These are phyloP conservation scores for Bombylius discolor DNA, from an alignment of 2,888 invertebrate genomes.

Conservation along the genomic window DNA sequence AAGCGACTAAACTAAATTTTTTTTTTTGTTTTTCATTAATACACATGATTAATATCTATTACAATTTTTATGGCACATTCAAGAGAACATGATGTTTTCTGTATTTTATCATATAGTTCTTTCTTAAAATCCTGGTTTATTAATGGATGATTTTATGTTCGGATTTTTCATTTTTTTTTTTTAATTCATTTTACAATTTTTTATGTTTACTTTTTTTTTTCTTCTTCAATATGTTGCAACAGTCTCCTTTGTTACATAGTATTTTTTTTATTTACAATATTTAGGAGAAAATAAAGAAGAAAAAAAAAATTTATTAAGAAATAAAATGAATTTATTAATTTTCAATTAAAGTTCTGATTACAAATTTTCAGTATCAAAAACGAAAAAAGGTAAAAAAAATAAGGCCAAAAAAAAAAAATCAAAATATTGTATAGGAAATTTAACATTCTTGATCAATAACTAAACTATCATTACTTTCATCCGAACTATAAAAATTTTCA, in stretches of 20 bases:
- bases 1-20: too few species aligned
- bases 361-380: background rate
- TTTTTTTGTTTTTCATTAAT: too few species aligned
- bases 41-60: too few species aligned
- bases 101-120: background rate
- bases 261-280: background rate
- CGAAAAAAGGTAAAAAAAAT: background rate
- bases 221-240: slow-evolving; percentile 1
- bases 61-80: slow-evolving; percentile 14
- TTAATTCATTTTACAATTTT: too few species aligned
- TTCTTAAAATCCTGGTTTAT: background rate
- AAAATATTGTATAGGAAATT: background rate
- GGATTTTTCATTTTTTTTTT: too few species aligned
- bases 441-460: slow-evolving; percentile 16
- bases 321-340: too few species aligned
- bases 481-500: slow-evolving; percentile 17
- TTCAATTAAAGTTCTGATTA: too few species aligned
- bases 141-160: too few species aligned
- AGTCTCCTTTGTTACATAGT: slow-evolving; percentile 2
- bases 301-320: too few species aligned
- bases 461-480: slow-evolving; percentile 18
- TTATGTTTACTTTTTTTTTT: too few species aligned
- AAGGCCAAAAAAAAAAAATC: background rate
- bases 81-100: slow-evolving; percentile 13
- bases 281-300: too few species aligned